phyloP scores from a whole-genome alignment of 2,797 vertebrate genomes.

The Gymnoscopelus microlampas region DNA sequence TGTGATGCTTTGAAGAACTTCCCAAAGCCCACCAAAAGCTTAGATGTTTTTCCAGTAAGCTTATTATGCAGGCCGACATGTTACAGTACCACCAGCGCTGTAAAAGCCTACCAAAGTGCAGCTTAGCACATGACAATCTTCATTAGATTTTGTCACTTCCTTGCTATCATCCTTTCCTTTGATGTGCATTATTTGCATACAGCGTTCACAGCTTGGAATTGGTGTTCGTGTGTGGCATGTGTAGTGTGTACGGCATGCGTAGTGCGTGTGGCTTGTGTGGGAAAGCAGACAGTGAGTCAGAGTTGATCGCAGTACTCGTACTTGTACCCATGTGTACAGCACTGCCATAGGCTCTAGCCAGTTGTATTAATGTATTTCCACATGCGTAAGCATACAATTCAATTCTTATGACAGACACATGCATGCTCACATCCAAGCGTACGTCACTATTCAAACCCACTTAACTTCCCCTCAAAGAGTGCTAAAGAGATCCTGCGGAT shows the following conservation, averaged over 20 bases:
- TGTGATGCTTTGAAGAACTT: not conserved
- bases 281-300: too few species aligned
- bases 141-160: slow-evolving; percentile 5
- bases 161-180: too few species aligned
- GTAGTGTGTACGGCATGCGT: too few species aligned
- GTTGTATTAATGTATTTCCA: not conserved
- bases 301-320: not conserved
- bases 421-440: not conserved
- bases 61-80: not conserved
- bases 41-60: not conserved
- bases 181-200: too few species aligned
- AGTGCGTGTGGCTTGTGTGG: too few species aligned
- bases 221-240: too few species aligned
- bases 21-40: not conserved
- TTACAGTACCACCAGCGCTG: too few species aligned
- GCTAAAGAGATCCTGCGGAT: slow-evolving; percentile 45
- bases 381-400: slow-evolving; percentile 9
- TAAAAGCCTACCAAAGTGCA: slow-evolving; percentile 1
- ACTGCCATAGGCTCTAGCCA: not conserved
- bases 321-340: not conserved
- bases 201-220: too few species aligned
- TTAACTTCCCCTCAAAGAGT: slow-evolving; percentile 22
- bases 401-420: not conserved
- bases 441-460: slow-evolving; percentile 7
- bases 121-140: slow-evolving; percentile 1